Percentiles rank a stretch among this genome's conserved stretches.
These are phyloP conservation scores for Spodoptera picta DNA, from an alignment of 2,888 invertebrate genomes.

Conservation along the genomic window DNA sequence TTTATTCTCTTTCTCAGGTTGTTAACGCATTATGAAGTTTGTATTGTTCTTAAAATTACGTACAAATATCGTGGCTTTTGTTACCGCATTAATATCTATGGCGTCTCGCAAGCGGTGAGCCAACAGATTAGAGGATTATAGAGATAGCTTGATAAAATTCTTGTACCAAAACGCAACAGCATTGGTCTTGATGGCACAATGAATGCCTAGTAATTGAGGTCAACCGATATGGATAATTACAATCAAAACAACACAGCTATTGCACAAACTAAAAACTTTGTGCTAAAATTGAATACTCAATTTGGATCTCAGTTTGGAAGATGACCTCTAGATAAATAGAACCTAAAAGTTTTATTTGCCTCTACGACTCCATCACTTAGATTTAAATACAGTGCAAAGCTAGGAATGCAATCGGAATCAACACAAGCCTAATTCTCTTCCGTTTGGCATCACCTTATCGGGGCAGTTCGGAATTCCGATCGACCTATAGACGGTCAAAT, in stretches of 20 bases:
- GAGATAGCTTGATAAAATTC: slow-evolving; percentile 44
- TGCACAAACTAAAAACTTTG: too few relatives aligned
- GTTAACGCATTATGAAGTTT: slow-evolving; percentile 7
- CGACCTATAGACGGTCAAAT: slow-evolving; percentile 15
- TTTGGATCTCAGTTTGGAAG: too few relatives aligned
- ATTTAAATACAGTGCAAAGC: background rate
- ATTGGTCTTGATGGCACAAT: slow-evolving; percentile 13
- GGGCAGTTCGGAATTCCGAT: slow-evolving; percentile 25
- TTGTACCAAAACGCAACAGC: slow-evolving; percentile 27
- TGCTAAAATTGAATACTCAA: too few relatives aligned
- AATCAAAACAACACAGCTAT: slow-evolving; percentile 10
- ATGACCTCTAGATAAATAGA: too few relatives aligned
- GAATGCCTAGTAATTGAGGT: slow-evolving; percentile 23
- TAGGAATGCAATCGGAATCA: background rate
- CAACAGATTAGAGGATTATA: slow-evolving; percentile 44
- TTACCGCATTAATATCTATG: slow-evolving; percentile 22
- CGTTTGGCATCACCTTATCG: slow-evolving; percentile 43
- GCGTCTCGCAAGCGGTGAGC: slow-evolving; percentile 12
- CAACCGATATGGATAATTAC: slow-evolving; percentile 11
- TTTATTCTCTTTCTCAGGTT: slow-evolving; percentile 12
- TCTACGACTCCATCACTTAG: background rate
- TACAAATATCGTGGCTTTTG: slow-evolving; percentile 25
- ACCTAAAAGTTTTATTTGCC: too few relatives aligned
- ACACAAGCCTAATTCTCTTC: slow-evolving; percentile 25
- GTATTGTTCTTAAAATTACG: slow-evolving; percentile 22